phyloP scores from a whole-genome alignment of 2,797 vertebrate species.

The Bradypodion pumilum region DNA sequence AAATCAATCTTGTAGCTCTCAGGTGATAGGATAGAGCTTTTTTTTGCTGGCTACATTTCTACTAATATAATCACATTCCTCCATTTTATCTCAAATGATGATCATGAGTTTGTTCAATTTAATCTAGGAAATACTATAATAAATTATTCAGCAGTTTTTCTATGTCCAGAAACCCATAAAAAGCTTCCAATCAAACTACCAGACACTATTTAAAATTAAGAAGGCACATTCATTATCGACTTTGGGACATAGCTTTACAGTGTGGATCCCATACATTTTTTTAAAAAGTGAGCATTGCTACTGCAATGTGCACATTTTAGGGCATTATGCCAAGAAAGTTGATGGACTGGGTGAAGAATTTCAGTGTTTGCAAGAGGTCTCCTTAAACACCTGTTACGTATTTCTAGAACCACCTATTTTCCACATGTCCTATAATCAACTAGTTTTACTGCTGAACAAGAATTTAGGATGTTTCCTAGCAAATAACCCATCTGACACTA shows the following conservation, averaged over 20 bases:
- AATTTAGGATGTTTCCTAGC: background rate
- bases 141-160: background rate
- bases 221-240: background rate
- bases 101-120: constrained; percentile 2
- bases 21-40: background rate
- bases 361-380: too few relatives aligned
- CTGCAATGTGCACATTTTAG: constrained; percentile 5
- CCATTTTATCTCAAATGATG: background rate
- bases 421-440: background rate
- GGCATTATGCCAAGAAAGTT: constrained; percentile 11
- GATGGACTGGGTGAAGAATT: too few relatives aligned
- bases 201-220: background rate
- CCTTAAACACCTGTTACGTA: constrained; percentile 5
- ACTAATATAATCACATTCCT: background rate
- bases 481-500: background rate
- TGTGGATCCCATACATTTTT: background rate
- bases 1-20: background rate
- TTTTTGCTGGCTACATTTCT: background rate
- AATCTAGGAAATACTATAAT: background rate
- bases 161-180: background rate
- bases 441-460: background rate
- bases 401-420: background rate
- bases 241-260: constrained; percentile 3
- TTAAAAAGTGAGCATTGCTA: constrained; percentile 10
- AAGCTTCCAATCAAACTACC: background rate